Percentiles rank a stretch among this genome's conserved stretches.
Conservation (phyloP, 92 coral and sea anemone species). For the Chrysogorgia sp. region DNA sequence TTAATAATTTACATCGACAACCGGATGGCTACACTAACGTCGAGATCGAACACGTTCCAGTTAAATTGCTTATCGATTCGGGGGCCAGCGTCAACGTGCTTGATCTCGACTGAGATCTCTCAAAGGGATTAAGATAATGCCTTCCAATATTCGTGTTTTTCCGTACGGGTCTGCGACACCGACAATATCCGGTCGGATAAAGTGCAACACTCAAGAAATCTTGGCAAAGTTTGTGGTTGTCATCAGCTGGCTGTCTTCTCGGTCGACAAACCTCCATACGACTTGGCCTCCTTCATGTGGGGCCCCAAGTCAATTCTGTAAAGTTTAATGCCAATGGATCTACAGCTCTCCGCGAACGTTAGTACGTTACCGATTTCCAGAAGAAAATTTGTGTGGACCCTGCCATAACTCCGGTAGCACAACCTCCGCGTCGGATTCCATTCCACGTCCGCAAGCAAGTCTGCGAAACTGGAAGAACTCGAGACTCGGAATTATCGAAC, state of each 20-base stretch:
- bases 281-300: slow-evolving; percentile 50
- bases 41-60: background rate
- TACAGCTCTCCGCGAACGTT: background rate
- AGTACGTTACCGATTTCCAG: background rate
- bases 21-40: background rate
- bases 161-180: slow-evolving; percentile 41
- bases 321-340: background rate
- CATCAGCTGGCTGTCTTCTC: slow-evolving; percentile 46
- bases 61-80: slow-evolving; percentile 43
- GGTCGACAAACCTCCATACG: slow-evolving; percentile 46
- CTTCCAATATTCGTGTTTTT: slow-evolving; percentile 45
- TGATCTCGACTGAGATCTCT: slow-evolving; percentile 30
- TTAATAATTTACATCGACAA: background rate
- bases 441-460: slow-evolving; percentile 45
- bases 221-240: slow-evolving; percentile 42
- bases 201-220: background rate
- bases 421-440: slow-evolving; percentile 48
- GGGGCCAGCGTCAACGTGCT: slow-evolving; percentile 63
- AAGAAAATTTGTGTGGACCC: slow-evolving; percentile 31
- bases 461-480: slow-evolving; percentile 42
- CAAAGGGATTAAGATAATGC: slow-evolving; percentile 36
- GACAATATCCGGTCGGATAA: slow-evolving; percentile 31
- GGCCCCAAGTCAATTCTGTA: slow-evolving; percentile 15
- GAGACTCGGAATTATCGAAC: slow-evolving; percentile 41
- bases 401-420: slow-evolving; percentile 50